Conservation (phyloP, 1,140 invertebrate genomes). For the Orius laevigatus region DNA sequence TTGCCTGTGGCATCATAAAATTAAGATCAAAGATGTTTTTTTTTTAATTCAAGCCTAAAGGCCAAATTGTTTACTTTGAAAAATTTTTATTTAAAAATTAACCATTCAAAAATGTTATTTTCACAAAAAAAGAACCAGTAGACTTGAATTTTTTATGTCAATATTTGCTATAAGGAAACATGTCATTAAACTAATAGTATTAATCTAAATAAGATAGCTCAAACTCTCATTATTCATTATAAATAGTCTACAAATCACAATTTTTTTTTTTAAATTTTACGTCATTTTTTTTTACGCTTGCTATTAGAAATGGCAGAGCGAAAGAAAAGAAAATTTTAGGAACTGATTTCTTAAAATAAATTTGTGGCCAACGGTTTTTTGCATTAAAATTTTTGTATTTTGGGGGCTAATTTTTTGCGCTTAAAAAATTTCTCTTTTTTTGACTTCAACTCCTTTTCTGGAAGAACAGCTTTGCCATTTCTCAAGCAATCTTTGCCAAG, state of each 20-base stretch:
- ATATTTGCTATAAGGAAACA: slow-evolving; percentile 14
- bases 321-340: neutral
- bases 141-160: slow-evolving; percentile 12
- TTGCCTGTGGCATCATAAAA: slow-evolving; percentile 14
- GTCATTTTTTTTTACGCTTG: slow-evolving; percentile 8
- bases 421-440: no score
- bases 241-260: slow-evolving; percentile 18
- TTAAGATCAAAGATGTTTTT: slow-evolving; percentile 15
- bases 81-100: neutral
- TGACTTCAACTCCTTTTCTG: neutral
- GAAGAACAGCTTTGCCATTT: slow-evolving; percentile 13
- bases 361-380: neutral
- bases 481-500: slow-evolving; percentile 5
- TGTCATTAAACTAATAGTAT: slow-evolving; percentile 17
- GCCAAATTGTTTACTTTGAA: neutral
- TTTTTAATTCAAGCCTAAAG: slow-evolving; percentile 15
- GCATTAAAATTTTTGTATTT: slow-evolving; percentile 2
- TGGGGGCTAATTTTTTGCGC: neutral
- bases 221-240: slow-evolving; percentile 16
- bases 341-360: neutral
- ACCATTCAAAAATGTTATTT: no score
- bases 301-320: slow-evolving; percentile 15
- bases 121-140: slow-evolving; percentile 5
- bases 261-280: slow-evolving; percentile 4
- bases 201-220: slow-evolving; percentile 18